Conservation (phyloP, 2,888 invertebrate genomes). For the Gari tellinella region DNA sequence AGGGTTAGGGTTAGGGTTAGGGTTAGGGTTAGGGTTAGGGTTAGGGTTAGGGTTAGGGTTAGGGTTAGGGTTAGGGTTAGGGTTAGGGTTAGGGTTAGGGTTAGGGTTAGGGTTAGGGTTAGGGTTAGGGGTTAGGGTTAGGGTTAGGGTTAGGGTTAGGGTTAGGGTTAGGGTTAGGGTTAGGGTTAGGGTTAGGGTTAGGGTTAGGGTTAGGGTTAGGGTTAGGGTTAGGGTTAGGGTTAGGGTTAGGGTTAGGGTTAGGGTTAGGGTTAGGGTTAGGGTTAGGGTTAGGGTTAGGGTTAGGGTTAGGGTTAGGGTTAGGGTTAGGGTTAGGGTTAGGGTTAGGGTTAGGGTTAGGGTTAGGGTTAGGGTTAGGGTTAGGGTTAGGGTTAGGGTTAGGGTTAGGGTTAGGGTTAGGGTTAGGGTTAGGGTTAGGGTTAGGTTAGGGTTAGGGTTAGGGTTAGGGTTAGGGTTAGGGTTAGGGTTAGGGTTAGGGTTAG, state of each 20-base stretch:
- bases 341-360: constrained; percentile 51
- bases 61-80: constrained; percentile 60
- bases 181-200: constrained; percentile 50
- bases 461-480: constrained; percentile 65
- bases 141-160: constrained; percentile 62
- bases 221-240: constrained; percentile 69
- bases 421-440: constrained; percentile 61
- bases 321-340: constrained; percentile 20
- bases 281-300: constrained; percentile 51
- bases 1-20: constrained; percentile 52
- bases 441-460: too few relatives aligned
- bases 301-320: constrained; percentile 48
- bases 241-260: constrained; percentile 63
- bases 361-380: constrained; percentile 51
- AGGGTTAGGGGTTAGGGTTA: too few relatives aligned
- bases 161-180: constrained; percentile 53
- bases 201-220: constrained; percentile 69
- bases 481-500: constrained; percentile 56
- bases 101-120: constrained; percentile 46
- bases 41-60: constrained; percentile 43
- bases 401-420: constrained; percentile 66
- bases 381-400: constrained; percentile 66
- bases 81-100: constrained; percentile 53
- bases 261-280: constrained; percentile 56
- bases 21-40: constrained; percentile 56